These are phyloP conservation scores for Drymodes brunneopygia DNA, from an alignment of 2,113 vertebrate species.

Conservation along the genomic window DNA sequence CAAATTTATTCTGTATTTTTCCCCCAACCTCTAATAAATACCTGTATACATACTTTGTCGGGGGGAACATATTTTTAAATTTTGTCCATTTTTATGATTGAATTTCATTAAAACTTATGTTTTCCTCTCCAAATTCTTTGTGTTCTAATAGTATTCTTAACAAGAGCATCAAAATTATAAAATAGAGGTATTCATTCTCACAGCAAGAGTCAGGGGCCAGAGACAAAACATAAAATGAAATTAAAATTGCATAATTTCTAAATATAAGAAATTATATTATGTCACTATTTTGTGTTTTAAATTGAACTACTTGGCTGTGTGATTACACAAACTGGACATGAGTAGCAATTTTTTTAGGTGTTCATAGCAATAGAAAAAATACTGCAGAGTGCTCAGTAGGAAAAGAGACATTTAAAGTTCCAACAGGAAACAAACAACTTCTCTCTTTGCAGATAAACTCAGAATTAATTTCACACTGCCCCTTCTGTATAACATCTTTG, in stretches of 20 bases:
- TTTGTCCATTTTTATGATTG: not conserved
- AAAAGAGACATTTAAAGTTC: not conserved
- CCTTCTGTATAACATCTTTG: not conserved
- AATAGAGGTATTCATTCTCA: not conserved
- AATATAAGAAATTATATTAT: not conserved
- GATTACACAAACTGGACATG: not conserved
- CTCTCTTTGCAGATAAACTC: not conserved
- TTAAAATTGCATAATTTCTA: not conserved
- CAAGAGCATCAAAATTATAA: not conserved
- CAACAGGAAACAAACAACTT: not conserved
- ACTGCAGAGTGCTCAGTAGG: not conserved
- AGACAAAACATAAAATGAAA: not conserved
- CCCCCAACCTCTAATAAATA: not conserved
- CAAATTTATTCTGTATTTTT: not conserved
- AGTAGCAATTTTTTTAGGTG: not conserved
- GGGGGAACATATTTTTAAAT: not conserved
- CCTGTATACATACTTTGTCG: not conserved
- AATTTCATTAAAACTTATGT: not conserved
- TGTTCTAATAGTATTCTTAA: not conserved
- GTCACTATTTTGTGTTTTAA: not conserved
- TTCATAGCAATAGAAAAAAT: not conserved
- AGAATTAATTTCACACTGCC: not conserved
- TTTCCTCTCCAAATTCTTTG: not conserved
- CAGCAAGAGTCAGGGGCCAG: not conserved
- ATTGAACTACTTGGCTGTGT: not conserved